phyloP scores from a whole-genome alignment of 2,888 invertebrate genomes.

The Parascotia fuliginaria region DNA sequence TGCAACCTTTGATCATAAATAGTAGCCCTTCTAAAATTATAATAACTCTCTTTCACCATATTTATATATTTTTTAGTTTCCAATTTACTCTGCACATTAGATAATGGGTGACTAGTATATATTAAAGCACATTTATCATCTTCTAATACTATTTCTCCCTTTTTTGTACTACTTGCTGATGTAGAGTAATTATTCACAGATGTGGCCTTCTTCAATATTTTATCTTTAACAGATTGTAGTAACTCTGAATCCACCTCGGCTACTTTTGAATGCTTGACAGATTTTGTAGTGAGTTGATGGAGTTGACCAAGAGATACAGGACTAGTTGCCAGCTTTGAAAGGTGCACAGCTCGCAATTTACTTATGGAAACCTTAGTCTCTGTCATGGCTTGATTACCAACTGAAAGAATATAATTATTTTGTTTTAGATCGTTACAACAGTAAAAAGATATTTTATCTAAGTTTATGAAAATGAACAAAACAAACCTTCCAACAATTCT shows the following conservation, averaged over 20 bases:
- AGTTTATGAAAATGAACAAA: slow-evolving; percentile 36
- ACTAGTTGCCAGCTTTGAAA: slow-evolving; percentile 88
- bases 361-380: slow-evolving; percentile 89
- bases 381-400: slow-evolving; percentile 86
- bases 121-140: slow-evolving; percentile 79
- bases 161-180: slow-evolving; percentile 9
- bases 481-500: slow-evolving; percentile 88
- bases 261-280: slow-evolving; percentile 51
- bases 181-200: slow-evolving; percentile 37
- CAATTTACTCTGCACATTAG: slow-evolving; percentile 64
- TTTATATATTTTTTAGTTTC: slow-evolving; percentile 70
- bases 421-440: not conserved
- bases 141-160: slow-evolving; percentile 55
- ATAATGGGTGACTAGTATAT: slow-evolving; percentile 67
- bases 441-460: too few species aligned
- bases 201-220: slow-evolving; percentile 64
- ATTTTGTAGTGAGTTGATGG: slow-evolving; percentile 81
- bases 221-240: slow-evolving; percentile 73
- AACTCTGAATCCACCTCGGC: slow-evolving; percentile 75
- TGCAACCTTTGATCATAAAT: slow-evolving; percentile 77
- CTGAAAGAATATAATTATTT: slow-evolving; percentile 73
- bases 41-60: slow-evolving; percentile 78
- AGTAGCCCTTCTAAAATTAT: slow-evolving; percentile 79
- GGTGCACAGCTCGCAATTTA: slow-evolving; percentile 88
- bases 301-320: slow-evolving; percentile 85